Evolutionary conservation across 1,140 invertebrate genomes (phyloP).

Genomic region (Microvelia longipes): DNA sequence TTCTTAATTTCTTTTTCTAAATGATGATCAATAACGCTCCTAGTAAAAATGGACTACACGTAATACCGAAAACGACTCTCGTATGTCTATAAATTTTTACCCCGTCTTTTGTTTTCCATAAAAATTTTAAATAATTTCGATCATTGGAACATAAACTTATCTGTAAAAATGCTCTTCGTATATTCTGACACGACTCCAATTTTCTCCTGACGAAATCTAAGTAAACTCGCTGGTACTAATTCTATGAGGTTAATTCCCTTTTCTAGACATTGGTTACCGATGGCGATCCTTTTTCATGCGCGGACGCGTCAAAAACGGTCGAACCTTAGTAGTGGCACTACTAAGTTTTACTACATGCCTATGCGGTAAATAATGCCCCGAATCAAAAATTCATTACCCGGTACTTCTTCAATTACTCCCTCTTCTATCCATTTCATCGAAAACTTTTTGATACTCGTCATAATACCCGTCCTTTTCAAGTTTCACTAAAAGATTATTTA

Average conservation of each 20-base stretch:
- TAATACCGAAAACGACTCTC: neutral
- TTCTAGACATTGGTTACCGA: slow-evolving; percentile 28
- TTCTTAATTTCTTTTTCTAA: neutral
- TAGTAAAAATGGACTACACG: neutral
- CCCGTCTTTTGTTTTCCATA: neutral
- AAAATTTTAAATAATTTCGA: neutral
- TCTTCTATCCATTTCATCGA: slow-evolving; percentile 24
- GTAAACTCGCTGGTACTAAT: slow-evolving; percentile 26
- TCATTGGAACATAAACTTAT: neutral
- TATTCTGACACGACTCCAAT: slow-evolving; percentile 22
- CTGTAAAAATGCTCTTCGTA: neutral
- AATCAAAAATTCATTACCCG: slow-evolving; percentile 16
- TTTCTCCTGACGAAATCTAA: slow-evolving; percentile 27
- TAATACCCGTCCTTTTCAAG: slow-evolving; percentile 17
- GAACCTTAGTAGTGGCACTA: slow-evolving; percentile 21
- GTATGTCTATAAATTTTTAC: neutral
- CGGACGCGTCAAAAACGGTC: slow-evolving; percentile 27
- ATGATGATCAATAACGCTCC: neutral
- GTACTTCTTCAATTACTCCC: slow-evolving; percentile 24
- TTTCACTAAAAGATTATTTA: slow-evolving; percentile 17
- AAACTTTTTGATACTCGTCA: slow-evolving; percentile 25
- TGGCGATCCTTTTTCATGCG: slow-evolving; percentile 14
- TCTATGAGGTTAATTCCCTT: slow-evolving; percentile 30
- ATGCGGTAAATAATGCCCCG: slow-evolving; percentile 24
- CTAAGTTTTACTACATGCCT: slow-evolving; percentile 22